These are phyloP conservation scores for Neoascia interrupta DNA, from an alignment of 2,888 invertebrate species.

Conservation along the genomic window DNA sequence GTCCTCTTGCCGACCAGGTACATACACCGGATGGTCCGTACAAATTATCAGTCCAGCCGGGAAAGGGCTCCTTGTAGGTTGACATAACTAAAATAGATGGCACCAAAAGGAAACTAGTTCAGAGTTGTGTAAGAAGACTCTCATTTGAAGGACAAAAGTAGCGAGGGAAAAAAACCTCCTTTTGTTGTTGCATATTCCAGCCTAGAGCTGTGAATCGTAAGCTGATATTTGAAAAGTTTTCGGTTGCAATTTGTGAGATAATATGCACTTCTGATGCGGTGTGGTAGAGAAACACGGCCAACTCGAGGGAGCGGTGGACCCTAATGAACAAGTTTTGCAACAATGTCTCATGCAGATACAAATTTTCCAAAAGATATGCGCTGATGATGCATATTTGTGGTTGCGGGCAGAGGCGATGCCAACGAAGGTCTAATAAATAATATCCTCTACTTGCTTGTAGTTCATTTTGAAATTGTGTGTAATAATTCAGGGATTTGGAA, in stretches of 20 bases:
- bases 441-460: conserved; percentile 40
- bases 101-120: not conserved
- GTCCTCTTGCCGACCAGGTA: conserved; percentile 79
- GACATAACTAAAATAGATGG: conserved; percentile 77
- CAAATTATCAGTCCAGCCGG: conserved; percentile 80
- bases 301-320: conserved; percentile 38
- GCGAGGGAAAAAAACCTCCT: conserved; percentile 42
- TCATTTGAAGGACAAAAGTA: conserved; percentile 33
- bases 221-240: conserved; percentile 67
- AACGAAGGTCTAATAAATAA: conserved; percentile 44
- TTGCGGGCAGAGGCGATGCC: not conserved
- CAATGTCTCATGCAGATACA: conserved; percentile 53
- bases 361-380: conserved; percentile 54
- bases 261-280: conserved; percentile 27
- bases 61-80: conserved; percentile 80
- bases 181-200: no score
- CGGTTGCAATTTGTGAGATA: conserved; percentile 60
- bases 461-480: conserved; percentile 48
- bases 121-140: not conserved
- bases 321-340: conserved; percentile 55
- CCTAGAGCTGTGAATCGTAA: conserved; percentile 48
- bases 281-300: conserved; percentile 3
- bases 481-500: conserved; percentile 58
- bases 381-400: conserved; percentile 61
- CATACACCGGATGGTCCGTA: conserved; percentile 80